Conservation (phyloP, 2,797 vertebrate genomes). For the Sebastes hubbsi region DNA sequence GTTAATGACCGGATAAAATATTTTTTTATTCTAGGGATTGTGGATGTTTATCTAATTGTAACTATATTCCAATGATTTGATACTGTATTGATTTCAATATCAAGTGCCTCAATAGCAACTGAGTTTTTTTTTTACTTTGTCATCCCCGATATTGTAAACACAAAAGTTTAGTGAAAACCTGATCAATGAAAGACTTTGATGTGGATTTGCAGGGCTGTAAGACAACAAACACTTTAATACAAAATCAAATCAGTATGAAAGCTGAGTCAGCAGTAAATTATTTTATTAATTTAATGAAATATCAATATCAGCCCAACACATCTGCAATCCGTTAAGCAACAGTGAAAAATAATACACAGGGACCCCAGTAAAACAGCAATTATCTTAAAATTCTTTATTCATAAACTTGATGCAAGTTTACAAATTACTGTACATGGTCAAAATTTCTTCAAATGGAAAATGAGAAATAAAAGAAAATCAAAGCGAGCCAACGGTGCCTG, state of each 20-base stretch:
- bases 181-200: neutral
- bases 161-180: neutral
- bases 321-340: neutral
- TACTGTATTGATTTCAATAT: neutral
- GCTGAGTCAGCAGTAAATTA: neutral
- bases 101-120: neutral
- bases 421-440: conserved; percentile 98
- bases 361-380: conserved; percentile 31
- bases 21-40: neutral
- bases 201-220: neutral
- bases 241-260: neutral
- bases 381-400: conserved; percentile 97
- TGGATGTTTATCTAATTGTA: neutral
- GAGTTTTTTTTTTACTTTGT: neutral
- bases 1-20: neutral
- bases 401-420: conserved; percentile 99
- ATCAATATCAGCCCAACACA: neutral
- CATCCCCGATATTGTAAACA: neutral
- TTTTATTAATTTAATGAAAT: neutral
- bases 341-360: neutral
- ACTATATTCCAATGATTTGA: neutral
- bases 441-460: conserved; percentile 83
- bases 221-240: neutral
- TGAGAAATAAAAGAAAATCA: conserved; percentile 53
- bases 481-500: conserved; percentile 60